Base-by-base conservation (phyloP, 2,113 vertebrate species). In the Ceratotherium simum region DNA sequence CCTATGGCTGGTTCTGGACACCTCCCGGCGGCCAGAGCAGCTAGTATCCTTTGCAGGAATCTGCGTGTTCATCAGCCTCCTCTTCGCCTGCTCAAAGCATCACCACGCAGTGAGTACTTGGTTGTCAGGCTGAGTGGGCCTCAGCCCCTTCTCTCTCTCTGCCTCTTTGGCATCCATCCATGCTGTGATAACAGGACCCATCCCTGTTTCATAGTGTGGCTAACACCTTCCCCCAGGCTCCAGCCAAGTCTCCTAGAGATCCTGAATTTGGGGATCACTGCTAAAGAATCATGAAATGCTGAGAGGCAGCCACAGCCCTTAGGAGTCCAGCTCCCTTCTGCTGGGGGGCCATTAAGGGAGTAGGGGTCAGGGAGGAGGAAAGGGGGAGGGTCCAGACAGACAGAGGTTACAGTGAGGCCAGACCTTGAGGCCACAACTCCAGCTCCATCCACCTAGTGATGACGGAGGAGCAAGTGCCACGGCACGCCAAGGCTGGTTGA, bases 11-110 rank as follows among this genome's bases (percentile, higher is more conserved):
- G 98, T 1, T 46, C 78, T 99, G 84, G 99, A 99, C 97, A 99
- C 99, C 0, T 96, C 98, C 75, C 96, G 97, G 96, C 98, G 99
- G 56, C 99, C 99, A 0, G 98, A 99, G 96, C 99, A 99, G 98
- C 98, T 99, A 42, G 98, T 99, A 91, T 99, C 99, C 8, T 99
- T 99, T 20, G 99, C 98, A 0, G 99, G 99, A 7, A 98, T 99
- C 98, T 99, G 98, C 65, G 72, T 99, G 93, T 99, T 99, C 93
- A 13, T 99, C 75, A 3, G 98, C 54, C 42, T 99, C 36, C 90
- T 99, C 67, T 99, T 99, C 89, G 97, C 99, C 95, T 98, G 97
- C 93, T 99, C 99, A 12, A 99, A 99, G 95, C 99, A 99, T 96
- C 99, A 99, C 0, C 0, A 95, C 0, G 98, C 98, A 80, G 99